A percentile compares a stretch with the other conserved stretches of the same genome.
Conservation (phyloP, 2,113 vertebrate genomes). For the Caranx ignobilis region DNA sequence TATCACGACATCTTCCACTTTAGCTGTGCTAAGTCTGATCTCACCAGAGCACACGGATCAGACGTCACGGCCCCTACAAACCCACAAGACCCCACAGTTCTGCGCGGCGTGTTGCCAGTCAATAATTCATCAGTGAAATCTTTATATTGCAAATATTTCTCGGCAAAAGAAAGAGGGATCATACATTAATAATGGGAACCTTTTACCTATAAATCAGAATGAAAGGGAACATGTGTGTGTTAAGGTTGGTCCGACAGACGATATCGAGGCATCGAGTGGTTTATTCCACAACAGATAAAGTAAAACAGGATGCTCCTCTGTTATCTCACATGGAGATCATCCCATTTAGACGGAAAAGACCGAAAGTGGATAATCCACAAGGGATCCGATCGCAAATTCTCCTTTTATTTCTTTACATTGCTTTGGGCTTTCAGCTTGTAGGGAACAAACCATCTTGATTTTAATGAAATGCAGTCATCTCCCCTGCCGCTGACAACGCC, state of each 20-base stretch:
- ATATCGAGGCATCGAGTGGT: no score
- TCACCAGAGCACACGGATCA: conserved; percentile 4
- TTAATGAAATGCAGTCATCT: no score
- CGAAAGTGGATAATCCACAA: no score
- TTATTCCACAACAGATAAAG: no score
- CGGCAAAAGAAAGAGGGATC: conserved; percentile 7
- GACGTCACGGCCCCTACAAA: background rate
- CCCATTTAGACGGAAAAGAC: no score
- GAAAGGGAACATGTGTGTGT: background rate
- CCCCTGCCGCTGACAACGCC: no score
- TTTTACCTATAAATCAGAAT: conserved; percentile 28
- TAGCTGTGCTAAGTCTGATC: conserved; percentile 5
- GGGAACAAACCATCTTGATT: no score
- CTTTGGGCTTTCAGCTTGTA: no score
- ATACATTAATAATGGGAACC: conserved; percentile 43
- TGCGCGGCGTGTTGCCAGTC: conserved; percentile 30
- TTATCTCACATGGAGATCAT: no score
- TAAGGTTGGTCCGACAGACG: no score
- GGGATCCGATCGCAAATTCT: no score
- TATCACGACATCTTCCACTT: conserved; percentile 1
- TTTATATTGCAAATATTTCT: conserved; percentile 54
- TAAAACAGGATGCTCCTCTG: no score
- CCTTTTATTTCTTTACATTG: background rate
- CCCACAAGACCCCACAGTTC: background rate
- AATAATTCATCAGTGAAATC: conserved; percentile 51